A percentile compares a stretch with the other conserved stretches of the same genome.
Conservation (phyloP, 2,797 vertebrate species). For the Brachyrhaphis roseni region DNA sequence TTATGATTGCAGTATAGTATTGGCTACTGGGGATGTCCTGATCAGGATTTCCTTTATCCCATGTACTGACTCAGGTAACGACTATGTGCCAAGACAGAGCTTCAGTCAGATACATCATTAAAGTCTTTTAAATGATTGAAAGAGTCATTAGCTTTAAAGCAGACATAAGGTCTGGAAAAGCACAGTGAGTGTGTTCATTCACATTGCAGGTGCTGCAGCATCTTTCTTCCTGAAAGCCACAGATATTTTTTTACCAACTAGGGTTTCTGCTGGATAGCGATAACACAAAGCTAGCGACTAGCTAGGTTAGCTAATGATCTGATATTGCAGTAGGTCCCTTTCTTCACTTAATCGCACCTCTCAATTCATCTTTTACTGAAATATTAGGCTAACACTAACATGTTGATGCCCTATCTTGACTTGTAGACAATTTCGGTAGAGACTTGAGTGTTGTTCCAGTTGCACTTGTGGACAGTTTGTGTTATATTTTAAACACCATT, state of each 20-base stretch:
- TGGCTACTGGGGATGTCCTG: not conserved
- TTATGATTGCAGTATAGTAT: too few relatives aligned
- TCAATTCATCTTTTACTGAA: not conserved
- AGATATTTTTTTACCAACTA: not conserved
- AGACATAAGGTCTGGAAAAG: not conserved
- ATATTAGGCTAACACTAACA: not conserved
- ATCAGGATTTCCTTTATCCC: not conserved
- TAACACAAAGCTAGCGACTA: not conserved
- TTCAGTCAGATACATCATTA: not conserved
- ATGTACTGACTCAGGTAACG: too few relatives aligned
- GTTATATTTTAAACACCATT: not conserved
- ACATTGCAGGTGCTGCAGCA: not conserved
- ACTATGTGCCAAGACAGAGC: too few relatives aligned
- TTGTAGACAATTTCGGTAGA: not conserved
- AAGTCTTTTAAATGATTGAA: not conserved
- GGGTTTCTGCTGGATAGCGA: not conserved
- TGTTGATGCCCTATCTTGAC: not conserved
- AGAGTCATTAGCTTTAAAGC: not conserved
- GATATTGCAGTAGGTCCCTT: not conserved
- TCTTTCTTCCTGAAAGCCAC: not conserved
- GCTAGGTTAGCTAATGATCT: not conserved
- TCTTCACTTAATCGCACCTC: not conserved
- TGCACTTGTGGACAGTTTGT: not conserved
- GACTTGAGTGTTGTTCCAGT: not conserved
- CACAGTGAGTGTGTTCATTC: not conserved